A percentile compares a stretch with the other conserved stretches of the same genome.
Evolutionary conservation across 2,797 vertebrate species (phyloP).

Genomic region (Anguilla megastoma): DNA sequence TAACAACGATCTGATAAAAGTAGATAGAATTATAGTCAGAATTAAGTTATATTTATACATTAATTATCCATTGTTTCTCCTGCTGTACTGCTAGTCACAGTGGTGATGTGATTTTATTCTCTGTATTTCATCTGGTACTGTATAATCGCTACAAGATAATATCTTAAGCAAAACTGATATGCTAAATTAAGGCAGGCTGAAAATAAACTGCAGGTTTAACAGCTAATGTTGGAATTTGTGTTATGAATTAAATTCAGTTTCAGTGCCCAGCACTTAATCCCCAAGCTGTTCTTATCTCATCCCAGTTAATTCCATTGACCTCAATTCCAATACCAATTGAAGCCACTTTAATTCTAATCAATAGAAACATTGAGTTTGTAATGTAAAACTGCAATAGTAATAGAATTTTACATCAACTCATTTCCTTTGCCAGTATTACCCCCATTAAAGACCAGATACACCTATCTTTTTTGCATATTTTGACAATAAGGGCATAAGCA

Average conservation of each 20-base stretch:
- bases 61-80: background rate
- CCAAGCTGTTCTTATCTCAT: background rate
- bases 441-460: background rate
- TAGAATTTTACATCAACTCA: background rate
- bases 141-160: background rate
- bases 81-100: background rate
- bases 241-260: background rate
- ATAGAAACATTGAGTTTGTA: background rate
- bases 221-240: background rate
- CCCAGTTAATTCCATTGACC: background rate
- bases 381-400: background rate
- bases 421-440: background rate
- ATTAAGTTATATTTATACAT: background rate
- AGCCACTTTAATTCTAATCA: background rate
- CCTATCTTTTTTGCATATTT: background rate
- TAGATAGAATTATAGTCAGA: background rate
- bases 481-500: background rate
- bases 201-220: background rate
- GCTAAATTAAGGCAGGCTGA: conserved; percentile 2
- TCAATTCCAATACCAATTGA: background rate
- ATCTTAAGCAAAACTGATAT: background rate
- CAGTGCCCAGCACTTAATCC: background rate
- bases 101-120: background rate
- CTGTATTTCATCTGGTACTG: background rate
- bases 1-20: background rate